Evolutionary conservation across 2,888 invertebrate species (phyloP).

Genomic region (Cinara cedri): DNA sequence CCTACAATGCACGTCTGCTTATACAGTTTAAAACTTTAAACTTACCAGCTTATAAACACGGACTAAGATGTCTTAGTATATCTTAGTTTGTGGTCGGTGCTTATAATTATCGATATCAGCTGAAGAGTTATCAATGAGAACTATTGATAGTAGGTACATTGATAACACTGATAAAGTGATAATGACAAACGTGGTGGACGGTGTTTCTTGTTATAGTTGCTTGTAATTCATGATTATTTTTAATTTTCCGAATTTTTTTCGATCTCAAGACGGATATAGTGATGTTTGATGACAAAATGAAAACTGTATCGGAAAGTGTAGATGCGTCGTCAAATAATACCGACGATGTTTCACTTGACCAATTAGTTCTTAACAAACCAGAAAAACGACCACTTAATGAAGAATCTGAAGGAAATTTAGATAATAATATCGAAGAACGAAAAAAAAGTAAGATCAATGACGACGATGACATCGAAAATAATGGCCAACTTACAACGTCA

Average conservation of each 20-base stretch:
- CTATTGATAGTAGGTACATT: too few relatives aligned
- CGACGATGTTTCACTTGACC: neutral
- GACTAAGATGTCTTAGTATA: too few relatives aligned
- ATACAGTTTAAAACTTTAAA: too few relatives aligned
- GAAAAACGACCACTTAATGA: constrained; percentile 10
- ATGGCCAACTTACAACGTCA: constrained; percentile 42
- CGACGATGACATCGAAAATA: neutral
- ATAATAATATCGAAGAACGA: neutral
- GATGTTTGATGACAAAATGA: neutral
- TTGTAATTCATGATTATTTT: neutral
- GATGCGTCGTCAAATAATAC: too few relatives aligned
- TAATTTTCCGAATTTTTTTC: neutral
- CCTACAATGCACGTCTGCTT: too few relatives aligned
- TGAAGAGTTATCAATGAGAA: too few relatives aligned
- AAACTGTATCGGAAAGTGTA: neutral
- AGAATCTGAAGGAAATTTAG: neutral
- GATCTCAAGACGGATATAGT: neutral
- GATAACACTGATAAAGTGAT: too few relatives aligned
- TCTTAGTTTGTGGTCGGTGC: too few relatives aligned
- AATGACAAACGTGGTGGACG: neutral
- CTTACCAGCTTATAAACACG: too few relatives aligned
- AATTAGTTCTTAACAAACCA: neutral
- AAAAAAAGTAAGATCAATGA: constrained; percentile 21
- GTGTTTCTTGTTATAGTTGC: neutral
- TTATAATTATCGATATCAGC: too few relatives aligned